Base-by-base conservation (phyloP, 2,797 vertebrate genomes). In the Oryzias sinensis region DNA sequence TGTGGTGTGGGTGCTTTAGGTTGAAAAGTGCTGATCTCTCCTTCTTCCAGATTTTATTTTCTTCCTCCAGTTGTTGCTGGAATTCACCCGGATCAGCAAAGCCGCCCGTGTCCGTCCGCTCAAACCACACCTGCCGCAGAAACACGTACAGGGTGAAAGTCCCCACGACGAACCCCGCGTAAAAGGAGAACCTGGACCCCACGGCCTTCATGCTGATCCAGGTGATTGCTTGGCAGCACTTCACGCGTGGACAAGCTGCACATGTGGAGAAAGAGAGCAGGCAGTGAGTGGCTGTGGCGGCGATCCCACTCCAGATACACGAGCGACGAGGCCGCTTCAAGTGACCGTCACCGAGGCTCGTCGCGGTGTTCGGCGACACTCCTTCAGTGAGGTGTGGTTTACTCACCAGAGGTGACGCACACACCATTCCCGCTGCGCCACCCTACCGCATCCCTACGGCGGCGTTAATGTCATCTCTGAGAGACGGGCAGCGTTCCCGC, bases 1-100 rank as follows among this genome's bases (percentile, higher is more conserved):
- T 79, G 45, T 88, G 90, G 47, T 91, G 92, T 4, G 91, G 92
- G 65, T 93, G 92, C 49, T 82, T 73, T 27, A 91, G 82, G 74
- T 90, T 92, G 62, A 93, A 89, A 5, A 93, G 90, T 14, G 90
- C 92, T 1, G 84, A 91, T 25, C 87, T 81, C n/a, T 93, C 90
- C 43, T 93, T 91, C 72, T 85, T 90, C 92, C 92, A 93, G 25
- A 87, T 65, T 1, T 75, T 69, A 4, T 20, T 22, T 4, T 88
- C 90, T 1, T 79, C 66, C 8, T 72, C 75, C 3, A 65, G 43
- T 16, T 56, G 46, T 1, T 40, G 57, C 37, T 66, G 53, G 4
- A 68, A 3, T 4, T 82, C 72, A 0, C 24, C 42, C 0, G 42
- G 45, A 29, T 56, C 50, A 9, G 33, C 47, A 0, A 41, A 25